These are phyloP conservation scores for Colaptes auratus DNA, from an alignment of 2,113 vertebrate species.

Conservation along the genomic window DNA sequence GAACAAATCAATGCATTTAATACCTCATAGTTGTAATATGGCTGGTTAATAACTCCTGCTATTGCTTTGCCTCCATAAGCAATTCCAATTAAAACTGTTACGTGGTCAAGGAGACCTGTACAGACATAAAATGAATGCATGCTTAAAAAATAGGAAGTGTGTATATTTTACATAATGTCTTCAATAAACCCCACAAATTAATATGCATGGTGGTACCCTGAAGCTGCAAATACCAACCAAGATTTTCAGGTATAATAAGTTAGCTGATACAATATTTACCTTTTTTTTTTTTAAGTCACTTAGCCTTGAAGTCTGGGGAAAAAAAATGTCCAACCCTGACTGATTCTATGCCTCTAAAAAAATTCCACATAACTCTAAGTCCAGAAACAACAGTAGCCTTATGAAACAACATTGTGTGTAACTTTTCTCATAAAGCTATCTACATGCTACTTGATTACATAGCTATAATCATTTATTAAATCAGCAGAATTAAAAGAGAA, in stretches of 20 bases:
- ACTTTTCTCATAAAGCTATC: neutral
- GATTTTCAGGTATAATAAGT: neutral
- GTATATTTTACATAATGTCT: neutral
- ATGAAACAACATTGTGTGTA: neutral
- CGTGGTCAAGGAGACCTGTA: slow-evolving; percentile 94
- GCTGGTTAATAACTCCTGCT: slow-evolving; percentile 97
- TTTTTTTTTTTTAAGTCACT: neutral
- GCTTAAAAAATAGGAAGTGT: neutral
- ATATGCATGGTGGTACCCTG: neutral
- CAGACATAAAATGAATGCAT: neutral
- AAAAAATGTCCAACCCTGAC: neutral
- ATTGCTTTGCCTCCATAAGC: slow-evolving; percentile 93
- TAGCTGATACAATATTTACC: neutral
- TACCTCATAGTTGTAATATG: slow-evolving; percentile 98
- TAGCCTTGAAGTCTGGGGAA: neutral
- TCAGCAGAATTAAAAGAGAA: slow-evolving; percentile 11
- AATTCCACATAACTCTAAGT: neutral
- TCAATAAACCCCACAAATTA: neutral
- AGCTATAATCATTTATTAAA: neutral
- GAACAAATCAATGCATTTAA: neutral
- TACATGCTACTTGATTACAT: neutral
- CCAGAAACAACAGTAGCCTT: neutral
- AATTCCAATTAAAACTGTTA: slow-evolving; percentile 96
- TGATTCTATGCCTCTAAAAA: neutral
- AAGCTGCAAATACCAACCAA: neutral